Base-by-base conservation (phyloP, 2,797 vertebrate genomes). In the Epinephelus coioides region DNA sequence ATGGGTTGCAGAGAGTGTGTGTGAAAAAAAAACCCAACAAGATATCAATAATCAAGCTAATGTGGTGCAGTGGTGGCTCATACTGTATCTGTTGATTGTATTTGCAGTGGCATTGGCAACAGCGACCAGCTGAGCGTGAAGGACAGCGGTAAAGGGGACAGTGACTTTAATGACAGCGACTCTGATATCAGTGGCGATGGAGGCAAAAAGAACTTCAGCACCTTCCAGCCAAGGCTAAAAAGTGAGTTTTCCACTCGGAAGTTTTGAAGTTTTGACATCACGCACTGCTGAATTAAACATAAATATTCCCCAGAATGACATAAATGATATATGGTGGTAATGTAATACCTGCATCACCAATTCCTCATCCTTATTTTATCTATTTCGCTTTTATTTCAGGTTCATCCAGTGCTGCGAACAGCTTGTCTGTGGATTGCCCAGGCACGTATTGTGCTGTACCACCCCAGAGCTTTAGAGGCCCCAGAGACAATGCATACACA, bases 101-200 rank as follows among this genome's bases (percentile, higher is more conserved):
- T 78, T 93, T 90, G 81, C 93, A 96, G 95, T 76, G 91, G 89
- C 84, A 89, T 86, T 82, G 94, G 86, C 79, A 93, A 89, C 91
- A 85, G 91, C 23, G 95, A 96, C 91, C 95, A 97, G 84, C 87
- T 94, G 91, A 96, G 94, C 76, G 66, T 95, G 90, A 97, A 96
- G 93, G 96, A 95, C 93, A 97, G 95, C 6, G 95, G 95, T 15
- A 96, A 96, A 96, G 90, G 95, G 89, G 94, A 96, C 89, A 95
- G 95, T 23, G 95, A 97, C 90, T 96, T 94, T 88, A 97, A 96
- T 51, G 96, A 96, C 88, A 96, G 94, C 2, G 94, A 95, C 88
- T 96, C 94, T 11, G 90, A 94, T 76, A 86, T 86, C 81, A 95
- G 94, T 5, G 94, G 94, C 17, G 94, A 95, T 6, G 94, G 85